Conservation (phyloP, 1,140 invertebrate genomes). For the Cecropterus lyciades region DNA sequence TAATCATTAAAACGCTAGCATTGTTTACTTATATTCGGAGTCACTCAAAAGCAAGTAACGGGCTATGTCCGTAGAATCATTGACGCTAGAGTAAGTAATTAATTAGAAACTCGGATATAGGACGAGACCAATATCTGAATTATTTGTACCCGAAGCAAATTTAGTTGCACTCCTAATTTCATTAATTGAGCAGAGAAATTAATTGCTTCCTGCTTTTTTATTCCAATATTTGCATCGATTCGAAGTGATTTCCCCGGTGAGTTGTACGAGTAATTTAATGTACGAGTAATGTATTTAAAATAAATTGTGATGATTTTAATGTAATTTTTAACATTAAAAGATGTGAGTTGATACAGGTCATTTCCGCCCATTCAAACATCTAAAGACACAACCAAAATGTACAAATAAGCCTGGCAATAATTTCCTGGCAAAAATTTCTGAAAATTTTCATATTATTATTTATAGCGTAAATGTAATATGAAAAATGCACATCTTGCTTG, state of each 20-base stretch:
- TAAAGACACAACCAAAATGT: too few relatives aligned
- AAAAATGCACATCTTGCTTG: too few relatives aligned
- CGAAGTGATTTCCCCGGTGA: constrained; percentile 32
- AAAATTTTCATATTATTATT: too few relatives aligned
- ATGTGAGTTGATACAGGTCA: too few relatives aligned
- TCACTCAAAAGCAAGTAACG: too few relatives aligned
- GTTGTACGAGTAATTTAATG: not conserved
- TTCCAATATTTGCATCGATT: constrained; percentile 28
- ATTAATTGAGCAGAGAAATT: constrained; percentile 37
- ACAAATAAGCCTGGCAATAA: too few relatives aligned
- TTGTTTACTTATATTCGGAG: too few relatives aligned
- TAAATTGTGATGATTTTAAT: not conserved
- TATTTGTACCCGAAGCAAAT: constrained; percentile 22
- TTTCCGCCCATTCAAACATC: too few relatives aligned
- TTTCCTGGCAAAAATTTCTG: too few relatives aligned
- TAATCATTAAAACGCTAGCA: too few relatives aligned
- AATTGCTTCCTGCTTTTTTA: constrained; percentile 27
- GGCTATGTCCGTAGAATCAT: not conserved
- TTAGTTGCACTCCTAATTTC: constrained; percentile 35
- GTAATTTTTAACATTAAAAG: too few relatives aligned
- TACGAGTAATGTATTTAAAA: not conserved
- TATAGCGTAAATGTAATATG: too few relatives aligned
- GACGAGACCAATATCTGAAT: constrained; percentile 23
- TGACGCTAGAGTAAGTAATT: not conserved
- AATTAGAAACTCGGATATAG: constrained; percentile 10